Conservation (phyloP, 2,113 vertebrate species). For the Eolophus roseicapilla region DNA sequence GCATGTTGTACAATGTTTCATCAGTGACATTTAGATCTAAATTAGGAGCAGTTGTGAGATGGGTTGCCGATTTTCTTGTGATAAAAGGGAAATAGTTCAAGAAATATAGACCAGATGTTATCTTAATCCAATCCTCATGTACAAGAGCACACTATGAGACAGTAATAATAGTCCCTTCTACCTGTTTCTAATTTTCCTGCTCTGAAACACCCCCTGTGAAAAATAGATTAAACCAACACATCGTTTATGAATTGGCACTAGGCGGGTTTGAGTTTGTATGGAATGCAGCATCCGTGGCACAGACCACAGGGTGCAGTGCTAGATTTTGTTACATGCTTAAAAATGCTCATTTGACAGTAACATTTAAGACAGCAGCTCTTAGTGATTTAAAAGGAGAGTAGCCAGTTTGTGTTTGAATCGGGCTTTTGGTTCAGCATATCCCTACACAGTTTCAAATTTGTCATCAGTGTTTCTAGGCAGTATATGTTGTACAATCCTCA, state of each 20-base stretch:
- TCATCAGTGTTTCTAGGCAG: conserved; percentile 50
- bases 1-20: conserved; percentile 87
- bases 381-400: conserved; percentile 71
- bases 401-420: conserved; percentile 62
- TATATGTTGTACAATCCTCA: conserved; percentile 55
- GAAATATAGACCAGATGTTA: conserved; percentile 85
- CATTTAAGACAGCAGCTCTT: conserved; percentile 57
- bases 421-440: conserved; percentile 51
- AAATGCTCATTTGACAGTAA: conserved; percentile 69
- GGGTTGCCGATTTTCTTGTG: conserved; percentile 83
- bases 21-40: conserved; percentile 87
- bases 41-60: conserved; percentile 87
- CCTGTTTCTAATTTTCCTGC: conserved; percentile 83
- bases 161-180: conserved; percentile 80
- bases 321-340: conserved; percentile 59
- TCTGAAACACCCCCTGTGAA: conserved; percentile 83
- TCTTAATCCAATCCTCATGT: conserved; percentile 86
- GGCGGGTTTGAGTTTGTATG: conserved; percentile 50
- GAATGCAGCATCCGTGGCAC: conserved; percentile 57
- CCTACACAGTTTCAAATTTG: conserved; percentile 66
- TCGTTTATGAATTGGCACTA: conserved; percentile 74
- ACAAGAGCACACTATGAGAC: conserved; percentile 77
- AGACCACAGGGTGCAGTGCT: conserved; percentile 44
- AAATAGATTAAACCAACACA: conserved; percentile 83
- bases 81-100: conserved; percentile 86